Conservation (phyloP, 2,888 invertebrate species). For the Thyatira batis region DNA sequence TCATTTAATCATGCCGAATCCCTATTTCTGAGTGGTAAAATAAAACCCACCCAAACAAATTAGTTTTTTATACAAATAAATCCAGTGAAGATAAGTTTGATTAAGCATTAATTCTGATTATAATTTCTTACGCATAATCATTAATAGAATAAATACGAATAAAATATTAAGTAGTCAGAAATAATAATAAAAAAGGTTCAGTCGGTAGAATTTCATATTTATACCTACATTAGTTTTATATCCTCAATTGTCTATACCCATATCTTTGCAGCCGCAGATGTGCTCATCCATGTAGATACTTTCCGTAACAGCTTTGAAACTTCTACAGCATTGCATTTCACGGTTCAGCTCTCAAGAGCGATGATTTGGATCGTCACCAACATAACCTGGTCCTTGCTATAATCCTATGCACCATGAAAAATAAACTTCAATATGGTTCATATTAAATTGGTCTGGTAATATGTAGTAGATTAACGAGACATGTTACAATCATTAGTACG, state of each 20-base stretch:
- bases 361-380: constrained; percentile 20
- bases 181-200: too few species aligned
- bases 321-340: constrained; percentile 23
- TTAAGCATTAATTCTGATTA: too few species aligned
- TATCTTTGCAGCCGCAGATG: constrained; percentile 7
- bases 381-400: background rate
- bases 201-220: too few species aligned
- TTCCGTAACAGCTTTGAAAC: constrained; percentile 11
- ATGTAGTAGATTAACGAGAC: background rate
- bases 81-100: background rate
- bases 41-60: background rate
- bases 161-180: background rate
- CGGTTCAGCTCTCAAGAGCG: constrained; percentile 19
- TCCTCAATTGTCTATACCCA: background rate
- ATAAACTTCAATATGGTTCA: background rate
- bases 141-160: too few species aligned
- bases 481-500: background rate
- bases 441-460: background rate
- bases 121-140: too few species aligned
- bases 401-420: background rate
- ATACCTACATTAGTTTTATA: background rate
- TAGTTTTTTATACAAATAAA: background rate
- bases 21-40: background rate
- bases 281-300: constrained; percentile 6
- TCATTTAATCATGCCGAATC: background rate